Conservation (phyloP, 2,113 vertebrate genomes). For the Charadrius vociferus region DNA sequence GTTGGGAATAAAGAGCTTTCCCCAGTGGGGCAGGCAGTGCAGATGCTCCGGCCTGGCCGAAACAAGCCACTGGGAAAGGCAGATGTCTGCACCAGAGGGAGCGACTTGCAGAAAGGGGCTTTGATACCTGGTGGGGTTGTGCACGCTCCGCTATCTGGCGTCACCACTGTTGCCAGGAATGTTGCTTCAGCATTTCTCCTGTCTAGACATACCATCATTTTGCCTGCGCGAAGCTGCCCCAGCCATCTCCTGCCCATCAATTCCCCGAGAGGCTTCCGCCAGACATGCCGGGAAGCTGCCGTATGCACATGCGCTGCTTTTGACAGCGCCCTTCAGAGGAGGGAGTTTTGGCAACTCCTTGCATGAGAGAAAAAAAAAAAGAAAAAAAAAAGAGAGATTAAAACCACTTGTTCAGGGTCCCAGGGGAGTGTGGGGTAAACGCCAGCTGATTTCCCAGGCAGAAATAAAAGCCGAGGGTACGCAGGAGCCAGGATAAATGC, state of each 20-base stretch:
- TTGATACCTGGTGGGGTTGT: background rate
- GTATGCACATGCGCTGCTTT: rapidly evolving
- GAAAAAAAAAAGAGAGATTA: background rate
- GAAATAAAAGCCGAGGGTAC: background rate
- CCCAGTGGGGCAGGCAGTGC: background rate
- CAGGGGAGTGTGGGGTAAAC: background rate
- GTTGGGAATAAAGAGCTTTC: background rate
- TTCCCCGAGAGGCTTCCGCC: background rate
- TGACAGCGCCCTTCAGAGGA: background rate
- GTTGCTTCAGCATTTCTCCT: conserved; percentile 29
- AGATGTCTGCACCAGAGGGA: background rate
- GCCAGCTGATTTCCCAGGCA: background rate
- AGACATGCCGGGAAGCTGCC: background rate
- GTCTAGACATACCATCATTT: conserved; percentile 38
- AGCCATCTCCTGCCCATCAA: conserved; percentile 7
- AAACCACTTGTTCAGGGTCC: background rate
- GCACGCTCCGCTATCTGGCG: background rate
- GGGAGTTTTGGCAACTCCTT: background rate
- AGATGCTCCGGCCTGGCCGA: background rate
- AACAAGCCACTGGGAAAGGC: background rate
- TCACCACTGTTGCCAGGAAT: background rate
- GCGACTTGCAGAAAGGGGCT: rapidly evolving
- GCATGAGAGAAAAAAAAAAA: background rate
- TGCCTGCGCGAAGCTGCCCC: background rate
- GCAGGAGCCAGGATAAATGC: background rate